Percentiles rank a stretch among this genome's conserved stretches.
Evolutionary conservation across 2,113 vertebrate species (phyloP).

Genomic region (Rallus limicola): DNA sequence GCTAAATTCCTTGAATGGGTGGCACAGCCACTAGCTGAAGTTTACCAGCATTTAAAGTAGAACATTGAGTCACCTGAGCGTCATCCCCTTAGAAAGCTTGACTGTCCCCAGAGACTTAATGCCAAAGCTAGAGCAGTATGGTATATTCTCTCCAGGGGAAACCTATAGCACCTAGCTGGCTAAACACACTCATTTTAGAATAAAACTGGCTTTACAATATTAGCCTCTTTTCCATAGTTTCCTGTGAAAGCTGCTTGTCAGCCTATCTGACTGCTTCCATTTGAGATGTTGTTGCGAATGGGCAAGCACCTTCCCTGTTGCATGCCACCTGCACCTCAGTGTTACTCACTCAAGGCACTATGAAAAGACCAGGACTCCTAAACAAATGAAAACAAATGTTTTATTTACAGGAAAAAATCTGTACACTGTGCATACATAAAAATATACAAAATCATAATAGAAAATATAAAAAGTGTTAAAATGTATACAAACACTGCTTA

Average conservation of each 20-base stretch:
- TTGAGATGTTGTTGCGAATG: neutral
- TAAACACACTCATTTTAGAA: neutral
- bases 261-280: neutral
- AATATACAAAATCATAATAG: slow-evolving; percentile 89
- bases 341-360: neutral
- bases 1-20: neutral
- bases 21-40: neutral
- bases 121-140: neutral
- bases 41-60: neutral
- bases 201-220: neutral
- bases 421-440: slow-evolving; percentile 84
- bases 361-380: slow-evolving; percentile 40
- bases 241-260: neutral
- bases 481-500: slow-evolving; percentile 84
- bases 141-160: neutral
- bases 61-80: neutral
- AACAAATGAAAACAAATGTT: slow-evolving; percentile 79
- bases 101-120: neutral
- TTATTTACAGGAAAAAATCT: slow-evolving; percentile 86
- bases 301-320: neutral
- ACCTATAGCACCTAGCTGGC: rapidly evolving
- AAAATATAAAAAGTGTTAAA: slow-evolving; percentile 85
- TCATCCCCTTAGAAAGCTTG: neutral
- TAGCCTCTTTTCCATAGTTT: neutral
- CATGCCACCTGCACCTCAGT: neutral